Evolutionary conservation across 2,797 vertebrate genomes (phyloP).

Genomic region (Sebastes nivosus): DNA sequence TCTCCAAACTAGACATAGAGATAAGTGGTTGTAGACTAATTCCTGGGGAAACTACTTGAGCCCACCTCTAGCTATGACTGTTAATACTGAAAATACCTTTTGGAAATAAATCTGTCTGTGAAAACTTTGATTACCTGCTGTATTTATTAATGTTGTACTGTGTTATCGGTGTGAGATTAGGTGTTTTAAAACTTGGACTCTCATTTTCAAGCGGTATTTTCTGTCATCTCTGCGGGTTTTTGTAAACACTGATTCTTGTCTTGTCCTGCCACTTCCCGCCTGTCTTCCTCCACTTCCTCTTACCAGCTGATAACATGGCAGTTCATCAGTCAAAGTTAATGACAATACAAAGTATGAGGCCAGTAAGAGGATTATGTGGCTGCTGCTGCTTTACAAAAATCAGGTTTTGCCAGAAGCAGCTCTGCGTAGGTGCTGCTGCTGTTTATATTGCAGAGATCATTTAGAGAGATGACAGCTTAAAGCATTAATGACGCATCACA

Average conservation of each 20-base stretch:
- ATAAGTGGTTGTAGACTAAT: background rate
- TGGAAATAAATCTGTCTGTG: background rate
- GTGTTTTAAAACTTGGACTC: background rate
- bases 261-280: background rate
- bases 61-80: background rate
- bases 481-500: background rate
- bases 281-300: background rate
- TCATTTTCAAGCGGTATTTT: background rate
- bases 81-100: background rate
- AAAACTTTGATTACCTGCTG: background rate
- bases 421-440: background rate
- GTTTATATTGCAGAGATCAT: conserved; percentile 9
- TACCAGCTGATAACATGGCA: conserved; percentile 18
- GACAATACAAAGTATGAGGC: conserved; percentile 18
- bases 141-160: background rate
- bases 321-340: background rate
- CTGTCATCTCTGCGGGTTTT: background rate
- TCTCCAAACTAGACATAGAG: background rate
- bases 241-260: background rate
- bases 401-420: conserved; percentile 5
- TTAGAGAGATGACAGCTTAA: conserved; percentile 5
- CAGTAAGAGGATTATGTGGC: conserved; percentile 36
- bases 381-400: conserved; percentile 13
- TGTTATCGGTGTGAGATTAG: background rate
- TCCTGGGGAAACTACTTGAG: background rate